A percentile compares a stretch with the other conserved stretches of the same genome.
phyloP scores from a whole-genome alignment of 2,113 vertebrate genomes.

The Thunnus thynnus region DNA sequence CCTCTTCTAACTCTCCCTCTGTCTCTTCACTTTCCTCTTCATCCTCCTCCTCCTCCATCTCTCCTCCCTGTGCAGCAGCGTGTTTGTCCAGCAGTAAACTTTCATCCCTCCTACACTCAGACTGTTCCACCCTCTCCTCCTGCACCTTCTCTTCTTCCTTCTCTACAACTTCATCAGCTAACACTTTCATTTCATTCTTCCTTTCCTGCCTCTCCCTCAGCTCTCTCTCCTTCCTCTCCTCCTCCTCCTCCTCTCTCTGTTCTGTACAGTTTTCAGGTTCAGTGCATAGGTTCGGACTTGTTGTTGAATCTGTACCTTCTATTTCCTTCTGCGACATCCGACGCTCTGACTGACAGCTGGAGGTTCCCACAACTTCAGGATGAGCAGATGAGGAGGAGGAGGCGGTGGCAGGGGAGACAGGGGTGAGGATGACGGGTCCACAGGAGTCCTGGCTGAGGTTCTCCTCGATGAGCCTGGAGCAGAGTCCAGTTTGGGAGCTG shows the following conservation, averaged over 20 bases:
- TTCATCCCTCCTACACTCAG: neutral
- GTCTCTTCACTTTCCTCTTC: neutral
- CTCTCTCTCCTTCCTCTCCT: neutral
- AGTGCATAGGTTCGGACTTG: neutral
- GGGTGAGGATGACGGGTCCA: slow-evolving; percentile 32
- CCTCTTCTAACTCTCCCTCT: neutral
- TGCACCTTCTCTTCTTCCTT: slow-evolving; percentile 1
- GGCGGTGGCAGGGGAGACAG: neutral
- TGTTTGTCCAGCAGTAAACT: neutral
- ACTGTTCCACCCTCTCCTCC: neutral
- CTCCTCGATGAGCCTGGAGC: slow-evolving; percentile 66
- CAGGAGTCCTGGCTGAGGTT: slow-evolving; percentile 45
- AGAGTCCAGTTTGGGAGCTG: slow-evolving; percentile 66
- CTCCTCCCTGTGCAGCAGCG: neutral
- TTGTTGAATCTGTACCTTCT: slow-evolving; percentile 31
- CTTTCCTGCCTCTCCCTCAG: neutral
- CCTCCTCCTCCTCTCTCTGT: neutral
- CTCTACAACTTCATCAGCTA: slow-evolving; percentile 9
- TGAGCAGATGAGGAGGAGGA: slow-evolving; percentile 2
- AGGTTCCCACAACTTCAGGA: neutral
- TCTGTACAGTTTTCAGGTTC: slow-evolving; percentile 2
- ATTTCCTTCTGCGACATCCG: neutral
- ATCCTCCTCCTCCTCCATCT: neutral
- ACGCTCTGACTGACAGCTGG: neutral
- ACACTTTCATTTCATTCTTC: neutral